Evolutionary conservation across 1,140 invertebrate species (phyloP), one percentile per base, ranked within the genome.

Genomic region (Cydia strobilella): DNA sequence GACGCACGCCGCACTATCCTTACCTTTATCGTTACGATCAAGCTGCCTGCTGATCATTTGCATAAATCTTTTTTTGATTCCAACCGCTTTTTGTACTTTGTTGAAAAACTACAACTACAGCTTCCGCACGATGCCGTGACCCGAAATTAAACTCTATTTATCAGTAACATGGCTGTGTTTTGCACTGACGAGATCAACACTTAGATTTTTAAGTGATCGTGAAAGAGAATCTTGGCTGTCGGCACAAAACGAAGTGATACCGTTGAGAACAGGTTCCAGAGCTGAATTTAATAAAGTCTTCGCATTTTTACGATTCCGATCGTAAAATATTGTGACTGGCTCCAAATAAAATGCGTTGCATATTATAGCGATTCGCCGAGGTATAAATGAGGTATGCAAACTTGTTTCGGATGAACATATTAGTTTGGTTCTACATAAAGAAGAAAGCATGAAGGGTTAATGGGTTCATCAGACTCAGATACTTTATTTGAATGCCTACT

Each of bases 261-360:
- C 27, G 54, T 69, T 69, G 27, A 35, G 73, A 59, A 75, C 77
- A 73, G 73, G 77, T 75, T 78, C 39, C 66, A 31, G 39, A 20
- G 74, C 75, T 72, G 75, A 82, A 81, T 81, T 85, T 82, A 82
- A 84, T 84, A 84, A 82, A 84, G 82, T 80, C 82, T 51, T 79
- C 69, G 59, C 73, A 77, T 74, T 86, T 74, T 86, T 84, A 86
- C 81, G 82, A 79, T 81, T 80, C 63, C 35, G 79, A 79, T 81
- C 80, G 82, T 84, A 81, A 86, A 86, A 48, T 75, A 72, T 82
- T 80, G 76, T 74, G 74, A 72, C 74, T 63, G 45, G 51, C 7
- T 13, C 42, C 48, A 51, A 83, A 72, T 77, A 82, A 80, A 80
- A 82, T 79, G 72, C 79, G 65, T 66, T 39, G 12, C 15, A 59